Conservation (phyloP, 2,113 vertebrate species). For the Ctenomys sociabilis region DNA sequence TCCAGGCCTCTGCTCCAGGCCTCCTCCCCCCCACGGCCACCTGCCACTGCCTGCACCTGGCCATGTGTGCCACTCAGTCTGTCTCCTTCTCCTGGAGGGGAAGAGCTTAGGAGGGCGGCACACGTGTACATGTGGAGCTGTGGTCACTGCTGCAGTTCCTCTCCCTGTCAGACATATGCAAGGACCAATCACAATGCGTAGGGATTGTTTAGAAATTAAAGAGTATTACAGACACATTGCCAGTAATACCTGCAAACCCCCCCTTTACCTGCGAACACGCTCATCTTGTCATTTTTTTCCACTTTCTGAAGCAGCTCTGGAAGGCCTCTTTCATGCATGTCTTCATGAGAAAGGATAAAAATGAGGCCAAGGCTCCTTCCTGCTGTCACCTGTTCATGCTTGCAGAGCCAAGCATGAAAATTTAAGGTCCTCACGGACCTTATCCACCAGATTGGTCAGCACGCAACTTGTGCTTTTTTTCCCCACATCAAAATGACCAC, state of each 20-base stretch:
- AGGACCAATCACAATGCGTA: neutral
- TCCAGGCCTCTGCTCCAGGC: neutral
- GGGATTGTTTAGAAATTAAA: neutral
- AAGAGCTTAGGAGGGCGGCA: neutral
- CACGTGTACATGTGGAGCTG: fast-evolving
- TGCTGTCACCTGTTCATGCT: too few relatives aligned
- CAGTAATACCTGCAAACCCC: neutral
- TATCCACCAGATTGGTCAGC: neutral
- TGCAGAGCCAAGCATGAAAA: neutral
- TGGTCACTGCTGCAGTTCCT: neutral
- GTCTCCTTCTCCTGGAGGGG: neutral
- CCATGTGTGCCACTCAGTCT: too few relatives aligned
- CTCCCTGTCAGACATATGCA: fast-evolving
- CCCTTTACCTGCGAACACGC: neutral
- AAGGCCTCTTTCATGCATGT: too few relatives aligned
- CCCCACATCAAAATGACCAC: neutral
- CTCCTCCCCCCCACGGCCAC: neutral
- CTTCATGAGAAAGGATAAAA: neutral
- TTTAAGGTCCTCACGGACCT: neutral
- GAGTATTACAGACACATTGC: neutral
- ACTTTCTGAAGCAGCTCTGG: neutral
- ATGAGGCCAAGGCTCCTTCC: neutral
- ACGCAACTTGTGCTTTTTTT: neutral
- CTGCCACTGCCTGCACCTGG: too few relatives aligned
- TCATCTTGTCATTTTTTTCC: neutral